Conservation (phyloP, 1,140 invertebrate species). For the Drosophila baimaii region DNA sequence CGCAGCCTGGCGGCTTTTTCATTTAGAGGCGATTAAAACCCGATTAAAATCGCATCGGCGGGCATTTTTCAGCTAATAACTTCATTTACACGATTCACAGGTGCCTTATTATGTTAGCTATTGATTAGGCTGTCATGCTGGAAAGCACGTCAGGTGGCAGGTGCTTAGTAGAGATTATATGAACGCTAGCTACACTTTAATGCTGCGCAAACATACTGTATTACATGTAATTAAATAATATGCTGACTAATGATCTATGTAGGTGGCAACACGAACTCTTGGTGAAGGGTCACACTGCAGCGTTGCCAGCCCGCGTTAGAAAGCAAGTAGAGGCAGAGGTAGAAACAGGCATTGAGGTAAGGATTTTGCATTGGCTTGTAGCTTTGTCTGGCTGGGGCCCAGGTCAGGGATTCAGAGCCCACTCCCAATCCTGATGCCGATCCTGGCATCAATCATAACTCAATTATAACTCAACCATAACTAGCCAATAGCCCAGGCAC, state of each 20-base stretch:
- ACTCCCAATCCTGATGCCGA: too few relatives aligned
- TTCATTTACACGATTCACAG: neutral
- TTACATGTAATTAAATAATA: neutral
- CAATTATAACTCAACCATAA: too few relatives aligned
- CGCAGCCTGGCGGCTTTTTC: neutral
- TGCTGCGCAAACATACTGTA: too few relatives aligned
- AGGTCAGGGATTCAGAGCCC: too few relatives aligned
- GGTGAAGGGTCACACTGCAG: neutral
- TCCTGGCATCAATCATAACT: too few relatives aligned
- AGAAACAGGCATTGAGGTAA: too few relatives aligned
- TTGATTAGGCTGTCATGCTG: neutral
- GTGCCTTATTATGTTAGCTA: neutral
- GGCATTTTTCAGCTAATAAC: conserved; percentile 12
- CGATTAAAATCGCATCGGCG: conserved; percentile 5
- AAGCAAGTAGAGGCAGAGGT: neutral
- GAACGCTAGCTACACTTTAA: too few relatives aligned
- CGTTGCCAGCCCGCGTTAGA: neutral
- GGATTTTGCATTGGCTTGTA: too few relatives aligned
- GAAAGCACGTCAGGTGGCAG: neutral
- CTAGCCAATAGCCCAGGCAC: too few relatives aligned
- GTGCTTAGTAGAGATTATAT: too few relatives aligned
- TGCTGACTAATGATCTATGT: neutral
- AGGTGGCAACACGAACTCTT: neutral
- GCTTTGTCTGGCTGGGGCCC: too few relatives aligned
- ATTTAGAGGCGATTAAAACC: neutral